Conservation (phyloP, 1,140 invertebrate genomes). For the Papilio glaucus region DNA sequence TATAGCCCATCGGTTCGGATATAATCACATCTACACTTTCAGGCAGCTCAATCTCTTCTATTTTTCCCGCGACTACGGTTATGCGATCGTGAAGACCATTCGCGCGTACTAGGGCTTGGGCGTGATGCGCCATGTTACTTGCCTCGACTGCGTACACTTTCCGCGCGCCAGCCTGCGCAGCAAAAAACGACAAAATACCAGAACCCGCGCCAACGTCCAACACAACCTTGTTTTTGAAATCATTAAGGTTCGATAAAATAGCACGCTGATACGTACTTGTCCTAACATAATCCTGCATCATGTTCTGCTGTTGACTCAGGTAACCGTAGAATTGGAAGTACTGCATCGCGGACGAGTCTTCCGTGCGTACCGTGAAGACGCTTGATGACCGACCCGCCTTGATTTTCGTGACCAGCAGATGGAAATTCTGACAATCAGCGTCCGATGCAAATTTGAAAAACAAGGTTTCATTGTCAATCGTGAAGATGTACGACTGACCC, state of each 20-base stretch:
- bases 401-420: conserved; percentile 90
- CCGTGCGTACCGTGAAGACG: conserved; percentile 97
- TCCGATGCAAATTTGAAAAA: conserved; percentile 81
- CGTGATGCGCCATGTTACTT: conserved; percentile 98
- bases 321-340: conserved; percentile 99
- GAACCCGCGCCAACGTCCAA: conserved; percentile 98
- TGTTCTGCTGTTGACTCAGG: conserved; percentile 99
- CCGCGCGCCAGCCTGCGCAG: conserved; percentile 97
- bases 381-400: conserved; percentile 91
- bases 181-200: conserved; percentile 99
- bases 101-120: conserved; percentile 94
- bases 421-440: conserved; percentile 90
- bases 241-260: conserved; percentile 95
- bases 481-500: conserved; percentile 87
- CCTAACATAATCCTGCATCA: conserved; percentile 99
- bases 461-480: conserved; percentile 87
- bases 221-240: conserved; percentile 96
- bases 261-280: conserved; percentile 99
- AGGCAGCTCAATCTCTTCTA: conserved; percentile 98
- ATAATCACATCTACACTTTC: conserved; percentile 98
- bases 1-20: conserved; percentile 99
- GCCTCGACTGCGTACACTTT: conserved; percentile 99
- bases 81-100: conserved; percentile 95
- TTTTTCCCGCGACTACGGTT: conserved; percentile 97
- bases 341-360: conserved; percentile 98